A percentile compares a stretch with the other conserved stretches of the same genome.
These are phyloP conservation scores for Melieria picta DNA, from an alignment of 2,888 invertebrate genomes.

Conservation along the genomic window DNA sequence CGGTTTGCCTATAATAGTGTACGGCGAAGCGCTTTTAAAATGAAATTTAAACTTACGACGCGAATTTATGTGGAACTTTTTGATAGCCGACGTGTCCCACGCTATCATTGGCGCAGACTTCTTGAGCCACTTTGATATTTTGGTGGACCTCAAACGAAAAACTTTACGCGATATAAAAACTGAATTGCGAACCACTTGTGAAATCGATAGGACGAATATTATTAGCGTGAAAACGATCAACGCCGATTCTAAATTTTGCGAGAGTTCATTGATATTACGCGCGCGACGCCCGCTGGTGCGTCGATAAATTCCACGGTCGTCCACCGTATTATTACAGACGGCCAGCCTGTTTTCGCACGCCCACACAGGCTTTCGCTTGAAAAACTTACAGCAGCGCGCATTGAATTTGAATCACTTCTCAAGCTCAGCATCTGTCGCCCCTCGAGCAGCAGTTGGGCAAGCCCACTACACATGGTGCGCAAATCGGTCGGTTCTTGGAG, in stretches of 20 bases:
- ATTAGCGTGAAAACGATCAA: conserved; percentile 18
- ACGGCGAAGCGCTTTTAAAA: conserved; percentile 15
- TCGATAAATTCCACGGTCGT: conserved; percentile 17
- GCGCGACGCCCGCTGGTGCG: conserved; percentile 7
- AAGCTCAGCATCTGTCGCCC: no score
- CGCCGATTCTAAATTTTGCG: conserved; percentile 15
- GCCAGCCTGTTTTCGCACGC: background rate
- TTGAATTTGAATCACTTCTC: background rate
- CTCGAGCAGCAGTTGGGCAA: no score
- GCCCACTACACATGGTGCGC: conserved; percentile 50
- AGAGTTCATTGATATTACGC: conserved; percentile 28
- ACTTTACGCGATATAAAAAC: background rate
- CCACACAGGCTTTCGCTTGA: conserved; percentile 50
- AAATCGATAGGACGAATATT: conserved; percentile 10
- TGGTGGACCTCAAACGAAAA: conserved; percentile 13
- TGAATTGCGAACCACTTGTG: conserved; percentile 5
- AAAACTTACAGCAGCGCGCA: conserved; percentile 27
- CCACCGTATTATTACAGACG: background rate
- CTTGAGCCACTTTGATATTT: conserved; percentile 1
- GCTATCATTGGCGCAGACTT: conserved; percentile 36
- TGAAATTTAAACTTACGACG: conserved; percentile 30
- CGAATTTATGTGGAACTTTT: conserved; percentile 23
- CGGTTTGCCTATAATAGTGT: conserved; percentile 2
- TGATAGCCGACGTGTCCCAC: conserved; percentile 31
- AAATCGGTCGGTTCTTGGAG: conserved; percentile 39